Evolutionary conservation across 1,140 invertebrate species (phyloP).

Genomic region (Drosophila arawakana): DNA sequence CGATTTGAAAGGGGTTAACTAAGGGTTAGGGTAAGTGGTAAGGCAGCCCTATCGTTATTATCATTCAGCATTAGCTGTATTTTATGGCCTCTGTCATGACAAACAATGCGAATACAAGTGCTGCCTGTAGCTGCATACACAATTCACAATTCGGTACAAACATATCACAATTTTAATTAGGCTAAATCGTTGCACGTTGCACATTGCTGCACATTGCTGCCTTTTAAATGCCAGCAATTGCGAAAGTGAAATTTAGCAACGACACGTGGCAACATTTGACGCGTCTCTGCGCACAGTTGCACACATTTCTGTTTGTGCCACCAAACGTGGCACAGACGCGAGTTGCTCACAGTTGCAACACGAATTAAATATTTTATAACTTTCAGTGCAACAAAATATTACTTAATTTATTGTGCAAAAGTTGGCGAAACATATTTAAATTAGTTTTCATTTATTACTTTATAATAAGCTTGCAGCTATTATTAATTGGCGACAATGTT

Average conservation of each 20-base stretch:
- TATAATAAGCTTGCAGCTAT: too few species aligned
- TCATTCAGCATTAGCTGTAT: constrained; percentile 46
- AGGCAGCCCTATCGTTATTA: constrained; percentile 13
- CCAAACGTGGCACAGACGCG: background rate
- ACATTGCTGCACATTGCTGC: constrained; percentile 10
- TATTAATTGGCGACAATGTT: too few species aligned
- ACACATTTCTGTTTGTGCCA: background rate
- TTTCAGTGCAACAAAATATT: too few species aligned
- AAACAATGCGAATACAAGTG: constrained; percentile 53
- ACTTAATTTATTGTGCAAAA: too few species aligned
- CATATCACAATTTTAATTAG: constrained; percentile 68
- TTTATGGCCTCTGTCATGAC: constrained; percentile 21
- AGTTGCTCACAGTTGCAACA: too few species aligned
- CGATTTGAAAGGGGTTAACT: background rate
- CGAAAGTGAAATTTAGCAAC: constrained; percentile 31
- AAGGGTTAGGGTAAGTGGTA: background rate
- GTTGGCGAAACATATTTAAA: too few species aligned
- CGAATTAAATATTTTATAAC: too few species aligned
- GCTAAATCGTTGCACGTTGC: constrained; percentile 47
- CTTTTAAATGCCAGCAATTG: constrained; percentile 10
- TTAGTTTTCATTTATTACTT: too few species aligned
- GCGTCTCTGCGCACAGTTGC: background rate
- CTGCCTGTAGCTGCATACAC: constrained; percentile 9
- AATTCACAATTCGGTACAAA: constrained; percentile 9
- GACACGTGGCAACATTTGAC: constrained; percentile 11